A percentile compares a stretch with the other conserved stretches of the same genome.
Conservation (phyloP, 2,113 vertebrate genomes). For the Spheniscus mendiculus region DNA sequence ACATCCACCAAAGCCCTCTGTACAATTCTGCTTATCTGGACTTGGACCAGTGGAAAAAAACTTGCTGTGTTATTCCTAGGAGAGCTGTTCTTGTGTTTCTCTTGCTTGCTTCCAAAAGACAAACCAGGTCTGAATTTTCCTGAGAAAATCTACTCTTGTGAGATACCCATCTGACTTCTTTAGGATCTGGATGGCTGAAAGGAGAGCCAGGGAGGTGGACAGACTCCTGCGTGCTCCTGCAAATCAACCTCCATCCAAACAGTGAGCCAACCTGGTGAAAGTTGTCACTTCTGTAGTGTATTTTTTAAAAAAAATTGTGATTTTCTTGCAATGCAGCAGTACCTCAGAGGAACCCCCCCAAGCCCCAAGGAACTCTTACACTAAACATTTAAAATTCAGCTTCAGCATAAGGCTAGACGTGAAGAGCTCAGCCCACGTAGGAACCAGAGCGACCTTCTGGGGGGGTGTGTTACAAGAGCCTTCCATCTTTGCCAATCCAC, state of each 20-base stretch:
- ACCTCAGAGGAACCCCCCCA: background rate
- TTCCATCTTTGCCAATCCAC: conserved; percentile 24
- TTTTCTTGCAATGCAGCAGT: background rate
- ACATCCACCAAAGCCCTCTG: background rate
- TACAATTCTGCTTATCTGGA: background rate
- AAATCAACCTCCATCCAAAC: background rate
- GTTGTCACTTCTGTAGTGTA: background rate
- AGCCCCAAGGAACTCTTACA: background rate
- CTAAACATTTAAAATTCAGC: background rate
- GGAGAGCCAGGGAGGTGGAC: background rate
- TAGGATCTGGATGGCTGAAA: background rate
- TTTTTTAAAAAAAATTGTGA: background rate
- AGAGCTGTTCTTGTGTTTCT: background rate
- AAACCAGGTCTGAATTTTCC: background rate
- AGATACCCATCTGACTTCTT: background rate
- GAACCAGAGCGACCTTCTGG: background rate
- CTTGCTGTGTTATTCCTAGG: background rate
- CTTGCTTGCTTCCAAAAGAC: background rate
- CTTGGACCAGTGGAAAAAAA: background rate
- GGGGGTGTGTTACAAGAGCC: background rate
- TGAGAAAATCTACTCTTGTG: background rate
- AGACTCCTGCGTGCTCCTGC: background rate
- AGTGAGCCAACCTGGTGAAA: background rate
- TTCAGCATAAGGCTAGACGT: background rate
- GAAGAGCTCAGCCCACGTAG: background rate